Conservation (phyloP, 2,888 invertebrate species). For the Monochamus alternatus region DNA sequence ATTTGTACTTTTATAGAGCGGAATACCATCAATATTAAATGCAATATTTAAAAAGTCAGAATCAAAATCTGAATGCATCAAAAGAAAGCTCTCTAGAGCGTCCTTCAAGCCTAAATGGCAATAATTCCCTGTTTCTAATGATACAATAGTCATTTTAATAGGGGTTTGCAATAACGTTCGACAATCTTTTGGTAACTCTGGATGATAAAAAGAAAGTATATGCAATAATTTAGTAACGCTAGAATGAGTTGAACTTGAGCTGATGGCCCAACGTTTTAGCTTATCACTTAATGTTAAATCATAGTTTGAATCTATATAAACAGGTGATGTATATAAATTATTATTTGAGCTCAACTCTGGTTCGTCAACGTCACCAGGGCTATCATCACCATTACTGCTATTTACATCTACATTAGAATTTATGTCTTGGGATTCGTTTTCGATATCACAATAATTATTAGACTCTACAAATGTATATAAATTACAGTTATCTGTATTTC, state of each 20-base stretch:
- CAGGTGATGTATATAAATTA: constrained; percentile 10
- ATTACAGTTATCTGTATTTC: constrained; percentile 14
- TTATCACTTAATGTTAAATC: constrained; percentile 12
- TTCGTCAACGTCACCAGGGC: constrained; percentile 4
- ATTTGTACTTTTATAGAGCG: constrained; percentile 31
- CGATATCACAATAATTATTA: constrained; percentile 18
- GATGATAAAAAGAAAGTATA: constrained; percentile 17
- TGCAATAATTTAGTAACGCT: constrained; percentile 17
- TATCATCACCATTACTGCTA: constrained; percentile 15
- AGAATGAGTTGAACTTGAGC: constrained; percentile 5
- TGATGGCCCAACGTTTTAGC: constrained; percentile 16
- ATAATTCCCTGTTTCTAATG: constrained; percentile 11
- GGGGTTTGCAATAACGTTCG: constrained; percentile 20
- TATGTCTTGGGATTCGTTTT: neutral
- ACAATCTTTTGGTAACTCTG: constrained; percentile 16
- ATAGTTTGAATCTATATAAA: neutral
- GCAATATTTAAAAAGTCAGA: constrained; percentile 12
- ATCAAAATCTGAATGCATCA: constrained; percentile 16
- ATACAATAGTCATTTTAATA: constrained; percentile 6
- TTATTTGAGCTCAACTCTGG: constrained; percentile 6
- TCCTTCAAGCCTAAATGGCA: constrained; percentile 17
- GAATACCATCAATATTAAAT: constrained; percentile 41
- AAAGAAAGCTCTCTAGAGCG: constrained; percentile 11
- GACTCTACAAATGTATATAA: constrained; percentile 6
- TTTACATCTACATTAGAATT: constrained; percentile 16